These are phyloP conservation scores for Orbicella faveolata DNA, from an alignment of 64 coral and sea anemone genomes.

Conservation along the genomic window DNA sequence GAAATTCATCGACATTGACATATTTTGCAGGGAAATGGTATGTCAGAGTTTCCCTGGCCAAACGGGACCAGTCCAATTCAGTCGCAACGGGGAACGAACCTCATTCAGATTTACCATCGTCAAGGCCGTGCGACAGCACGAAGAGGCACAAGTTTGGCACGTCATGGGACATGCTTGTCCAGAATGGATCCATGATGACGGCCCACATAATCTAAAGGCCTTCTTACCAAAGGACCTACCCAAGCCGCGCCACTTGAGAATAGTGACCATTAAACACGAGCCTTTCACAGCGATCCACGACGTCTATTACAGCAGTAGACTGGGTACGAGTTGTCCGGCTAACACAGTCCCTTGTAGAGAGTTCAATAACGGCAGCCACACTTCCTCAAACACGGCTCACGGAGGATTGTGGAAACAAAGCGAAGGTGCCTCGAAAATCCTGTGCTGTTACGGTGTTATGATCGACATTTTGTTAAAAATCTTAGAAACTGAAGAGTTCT, in stretches of 20 bases:
- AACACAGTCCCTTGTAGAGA: constrained; percentile 18
- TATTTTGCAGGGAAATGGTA: constrained; percentile 68
- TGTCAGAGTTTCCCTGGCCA: constrained; percentile 25
- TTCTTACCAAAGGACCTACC: constrained; percentile 66
- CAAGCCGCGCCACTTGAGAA: constrained; percentile 67
- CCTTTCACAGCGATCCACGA: constrained; percentile 76
- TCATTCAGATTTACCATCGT: constrained; percentile 63
- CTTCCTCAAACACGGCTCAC: not conserved
- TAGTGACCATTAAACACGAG: constrained; percentile 71
- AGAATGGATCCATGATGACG: not conserved
- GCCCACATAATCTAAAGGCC: constrained; percentile 57
- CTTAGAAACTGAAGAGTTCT: constrained; percentile 64
- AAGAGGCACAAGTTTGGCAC: constrained; percentile 46
- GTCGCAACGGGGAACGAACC: constrained; percentile 33
- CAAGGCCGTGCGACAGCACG: constrained; percentile 14
- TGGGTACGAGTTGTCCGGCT: constrained; percentile 62
- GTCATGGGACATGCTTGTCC: constrained; percentile 46
- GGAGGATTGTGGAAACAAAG: not conserved
- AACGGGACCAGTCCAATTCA: constrained; percentile 71
- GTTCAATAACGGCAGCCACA: not conserved
- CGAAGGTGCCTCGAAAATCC: constrained; percentile 7
- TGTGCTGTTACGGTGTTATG: constrained; percentile 80
- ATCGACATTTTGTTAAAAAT: constrained; percentile 82
- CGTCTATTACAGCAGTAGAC: constrained; percentile 63
- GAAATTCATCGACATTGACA: too few relatives aligned